Evolutionary conservation across 2,888 invertebrate species (phyloP).

Genomic region (Labia minor): DNA sequence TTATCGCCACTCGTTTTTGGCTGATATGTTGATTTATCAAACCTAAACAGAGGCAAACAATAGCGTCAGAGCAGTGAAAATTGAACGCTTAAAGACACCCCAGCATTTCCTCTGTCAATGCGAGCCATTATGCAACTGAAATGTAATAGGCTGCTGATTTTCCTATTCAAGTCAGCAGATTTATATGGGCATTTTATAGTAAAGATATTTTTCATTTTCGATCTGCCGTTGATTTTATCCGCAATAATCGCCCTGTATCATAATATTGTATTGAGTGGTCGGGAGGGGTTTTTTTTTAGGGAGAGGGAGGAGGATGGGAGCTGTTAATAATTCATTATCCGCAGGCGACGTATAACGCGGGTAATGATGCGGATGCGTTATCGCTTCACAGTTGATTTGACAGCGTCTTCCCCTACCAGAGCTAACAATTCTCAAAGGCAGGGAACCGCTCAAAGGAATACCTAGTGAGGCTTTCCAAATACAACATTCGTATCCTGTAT

Average conservation of each 20-base stretch:
- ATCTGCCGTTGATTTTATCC: too few species aligned
- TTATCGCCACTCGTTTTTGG: too few species aligned
- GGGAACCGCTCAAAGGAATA: too few species aligned
- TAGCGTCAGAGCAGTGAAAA: background rate
- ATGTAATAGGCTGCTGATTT: background rate
- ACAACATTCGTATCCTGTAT: too few species aligned
- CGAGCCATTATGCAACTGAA: background rate
- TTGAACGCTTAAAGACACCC: background rate
- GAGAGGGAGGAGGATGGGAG: background rate
- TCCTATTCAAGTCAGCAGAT: background rate
- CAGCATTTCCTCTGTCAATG: too few species aligned
- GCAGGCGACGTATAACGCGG: background rate
- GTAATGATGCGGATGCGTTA: background rate
- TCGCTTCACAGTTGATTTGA: background rate
- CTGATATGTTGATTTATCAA: background rate
- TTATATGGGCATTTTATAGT: too few species aligned
- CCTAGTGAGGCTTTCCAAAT: too few species aligned
- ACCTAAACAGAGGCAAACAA: background rate
- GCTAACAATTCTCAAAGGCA: too few species aligned
- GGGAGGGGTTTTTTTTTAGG: background rate
- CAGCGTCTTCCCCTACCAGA: background rate
- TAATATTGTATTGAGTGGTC: background rate
- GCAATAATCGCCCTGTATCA: background rate
- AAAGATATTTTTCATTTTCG: background rate
- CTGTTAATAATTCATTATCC: background rate